phyloP scores from a whole-genome alignment of 2,113 vertebrate genomes.

The Epinephelus cyanopodus region DNA sequence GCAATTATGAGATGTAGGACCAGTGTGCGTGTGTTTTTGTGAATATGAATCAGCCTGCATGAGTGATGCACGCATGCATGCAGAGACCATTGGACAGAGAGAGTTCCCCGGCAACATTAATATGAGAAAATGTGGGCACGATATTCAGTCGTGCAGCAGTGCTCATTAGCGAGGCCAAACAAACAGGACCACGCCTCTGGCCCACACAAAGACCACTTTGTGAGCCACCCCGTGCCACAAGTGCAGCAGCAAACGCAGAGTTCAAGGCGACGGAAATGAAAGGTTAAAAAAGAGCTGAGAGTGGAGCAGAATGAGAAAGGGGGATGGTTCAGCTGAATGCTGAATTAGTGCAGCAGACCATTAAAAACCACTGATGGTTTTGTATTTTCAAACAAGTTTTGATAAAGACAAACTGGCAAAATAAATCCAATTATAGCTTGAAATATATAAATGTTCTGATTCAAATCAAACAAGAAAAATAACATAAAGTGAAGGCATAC shows the following conservation, averaged over 20 bases:
- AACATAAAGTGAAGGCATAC: neutral
- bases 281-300: conserved; percentile 56
- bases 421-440: neutral
- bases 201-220: conserved; percentile 78
- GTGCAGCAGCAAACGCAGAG: conserved; percentile 55
- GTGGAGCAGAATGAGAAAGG: conserved; percentile 27
- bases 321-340: conserved; percentile 17
- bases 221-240: conserved; percentile 48
- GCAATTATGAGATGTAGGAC: conserved; percentile 32
- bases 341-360: conserved; percentile 20
- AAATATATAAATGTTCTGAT: neutral
- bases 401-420: neutral
- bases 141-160: conserved; percentile 50
- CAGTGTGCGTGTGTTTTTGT: conserved; percentile 27
- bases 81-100: neutral
- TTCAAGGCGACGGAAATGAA: conserved; percentile 76
- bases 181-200: conserved; percentile 65
- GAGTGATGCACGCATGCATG: conserved; percentile 28
- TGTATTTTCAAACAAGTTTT: neutral
- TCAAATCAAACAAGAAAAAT: neutral
- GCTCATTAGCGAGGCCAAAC: conserved; percentile 78
- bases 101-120: conserved; percentile 53
- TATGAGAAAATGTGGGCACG: conserved; percentile 61
- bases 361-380: neutral
- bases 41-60: conserved; percentile 49